Evolutionary conservation across 2,113 vertebrate species (phyloP), one percentile per base, ranked within the genome.

Genomic region (Chamaea fasciata): DNA sequence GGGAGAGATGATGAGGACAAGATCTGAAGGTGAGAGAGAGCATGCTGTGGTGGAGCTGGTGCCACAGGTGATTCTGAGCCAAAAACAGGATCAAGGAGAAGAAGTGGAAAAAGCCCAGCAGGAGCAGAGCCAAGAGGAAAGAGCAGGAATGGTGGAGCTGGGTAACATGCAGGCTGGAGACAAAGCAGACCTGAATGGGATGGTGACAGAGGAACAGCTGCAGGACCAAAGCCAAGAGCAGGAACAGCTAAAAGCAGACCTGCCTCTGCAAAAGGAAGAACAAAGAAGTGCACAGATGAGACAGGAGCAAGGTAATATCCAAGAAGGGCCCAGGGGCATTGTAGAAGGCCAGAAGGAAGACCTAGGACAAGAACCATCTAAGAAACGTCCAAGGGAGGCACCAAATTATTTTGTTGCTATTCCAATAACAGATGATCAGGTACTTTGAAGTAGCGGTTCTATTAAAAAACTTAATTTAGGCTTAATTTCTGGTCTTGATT

Each of bases 351-450:
- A 85, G 27, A 80, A 71, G 19, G 28, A 90, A 68, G 24, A 70
- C 7, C 13, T 44, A 35, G 39, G 18, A n/a, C 49, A 60, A 89
- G 83, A 89, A n/a, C 26, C 47, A 6, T 31, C 31, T 11, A 96
- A 89, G 70, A 97, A 90, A 86, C 35, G 6, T 10, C 77, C 19
- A 27, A 64, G 31, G 31, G 76, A 94, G 13, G 8, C 47, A 55
- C 93, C 97, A 42, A 97, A 97, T 91, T 97, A 97, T 56, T 97
- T 97, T 93, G 96, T 97, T 28, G 86, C 92, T 28, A 90, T 97
- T 65, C 95, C 95, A 85, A 64, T 97, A 85, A 96, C 49, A 64
- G 60, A 96, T 78, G 96, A 97, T 56, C 86, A 96, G 96, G 96
- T 98, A 97, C 37, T 81, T 90, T 55, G 26, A 79, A 87, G 13